A percentile compares a stretch with the other conserved stretches of the same genome.
Conservation (phyloP, 2,113 vertebrate genomes). For the Nesoenas mayeri region DNA sequence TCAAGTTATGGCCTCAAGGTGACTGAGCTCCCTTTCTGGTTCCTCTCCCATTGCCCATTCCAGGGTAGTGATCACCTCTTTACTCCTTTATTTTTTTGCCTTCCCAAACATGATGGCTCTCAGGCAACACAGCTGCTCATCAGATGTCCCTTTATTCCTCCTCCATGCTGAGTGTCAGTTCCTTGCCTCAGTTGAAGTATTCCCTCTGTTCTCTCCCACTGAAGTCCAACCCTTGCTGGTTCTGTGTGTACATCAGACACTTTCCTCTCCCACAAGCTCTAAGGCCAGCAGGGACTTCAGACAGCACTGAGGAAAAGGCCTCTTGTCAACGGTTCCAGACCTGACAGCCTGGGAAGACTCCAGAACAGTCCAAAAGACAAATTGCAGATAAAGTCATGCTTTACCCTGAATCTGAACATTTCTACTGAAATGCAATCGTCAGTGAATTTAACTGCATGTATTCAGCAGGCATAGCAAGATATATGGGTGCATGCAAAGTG, state of each 20-base stretch:
- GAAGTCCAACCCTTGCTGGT: background rate
- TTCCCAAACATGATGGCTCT: background rate
- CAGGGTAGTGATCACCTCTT: background rate
- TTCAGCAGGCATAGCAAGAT: background rate
- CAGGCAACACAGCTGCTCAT: conserved; percentile 25
- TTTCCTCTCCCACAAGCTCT: background rate
- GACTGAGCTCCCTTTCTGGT: background rate
- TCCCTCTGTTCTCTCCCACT: conserved; percentile 10
- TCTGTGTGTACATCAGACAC: background rate
- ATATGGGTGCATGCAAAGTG: background rate
- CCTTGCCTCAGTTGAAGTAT: background rate
- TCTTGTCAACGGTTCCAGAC: background rate
- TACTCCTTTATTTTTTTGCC: background rate
- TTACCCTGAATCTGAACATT: background rate
- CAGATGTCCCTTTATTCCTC: conserved; percentile 43
- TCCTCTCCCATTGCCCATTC: background rate
- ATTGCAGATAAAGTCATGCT: fast-evolving
- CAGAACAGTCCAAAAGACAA: background rate
- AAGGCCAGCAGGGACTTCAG: background rate
- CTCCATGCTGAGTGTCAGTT: conserved; percentile 5
- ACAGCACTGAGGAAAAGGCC: background rate
- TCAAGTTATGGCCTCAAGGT: background rate
- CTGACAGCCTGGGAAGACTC: background rate
- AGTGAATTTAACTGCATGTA: background rate
- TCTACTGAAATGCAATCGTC: background rate